phyloP scores from a whole-genome alignment of 2,797 vertebrate species.

The Microctenopoma stevenorrisi region DNA sequence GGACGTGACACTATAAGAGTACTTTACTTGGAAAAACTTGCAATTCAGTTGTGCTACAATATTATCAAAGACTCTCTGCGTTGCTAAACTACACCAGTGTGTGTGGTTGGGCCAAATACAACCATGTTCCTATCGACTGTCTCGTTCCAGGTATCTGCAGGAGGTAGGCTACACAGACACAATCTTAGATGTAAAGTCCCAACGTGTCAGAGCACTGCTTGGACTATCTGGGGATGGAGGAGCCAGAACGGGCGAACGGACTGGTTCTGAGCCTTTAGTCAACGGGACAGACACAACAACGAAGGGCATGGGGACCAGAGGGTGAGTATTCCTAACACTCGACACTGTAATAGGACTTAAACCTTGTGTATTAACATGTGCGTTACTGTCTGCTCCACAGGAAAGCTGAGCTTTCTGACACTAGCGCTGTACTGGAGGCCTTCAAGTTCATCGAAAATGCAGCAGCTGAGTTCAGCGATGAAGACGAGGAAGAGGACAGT shows the following conservation, averaged over 20 bases:
- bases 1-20: constrained; percentile 29
- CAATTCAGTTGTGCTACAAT: not conserved
- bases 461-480: constrained; percentile 95
- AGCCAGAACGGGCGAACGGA: constrained; percentile 87
- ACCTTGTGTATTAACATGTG: not conserved
- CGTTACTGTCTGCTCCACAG: constrained; percentile 70
- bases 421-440: constrained; percentile 92
- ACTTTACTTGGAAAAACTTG: not conserved
- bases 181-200: constrained; percentile 97
- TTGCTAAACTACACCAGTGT: not conserved
- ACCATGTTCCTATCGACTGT: not conserved
- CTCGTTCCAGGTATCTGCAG: constrained; percentile 91
- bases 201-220: constrained; percentile 92
- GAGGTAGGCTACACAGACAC: constrained; percentile 99
- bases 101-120: not conserved
- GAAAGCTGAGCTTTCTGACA: constrained; percentile 94
- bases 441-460: constrained; percentile 98
- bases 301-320: constrained; percentile 89
- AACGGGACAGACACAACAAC: constrained; percentile 92
- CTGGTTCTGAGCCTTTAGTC: constrained; percentile 89
- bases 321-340: constrained; percentile 73
- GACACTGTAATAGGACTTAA: not conserved
- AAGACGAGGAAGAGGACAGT: constrained; percentile 96
- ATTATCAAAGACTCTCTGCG: not conserved
- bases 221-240: constrained; percentile 90